Evolutionary conservation across 1,140 invertebrate species (phyloP), one percentile per base, ranked within the genome.

Genomic region (Aleiodes sp.): DNA sequence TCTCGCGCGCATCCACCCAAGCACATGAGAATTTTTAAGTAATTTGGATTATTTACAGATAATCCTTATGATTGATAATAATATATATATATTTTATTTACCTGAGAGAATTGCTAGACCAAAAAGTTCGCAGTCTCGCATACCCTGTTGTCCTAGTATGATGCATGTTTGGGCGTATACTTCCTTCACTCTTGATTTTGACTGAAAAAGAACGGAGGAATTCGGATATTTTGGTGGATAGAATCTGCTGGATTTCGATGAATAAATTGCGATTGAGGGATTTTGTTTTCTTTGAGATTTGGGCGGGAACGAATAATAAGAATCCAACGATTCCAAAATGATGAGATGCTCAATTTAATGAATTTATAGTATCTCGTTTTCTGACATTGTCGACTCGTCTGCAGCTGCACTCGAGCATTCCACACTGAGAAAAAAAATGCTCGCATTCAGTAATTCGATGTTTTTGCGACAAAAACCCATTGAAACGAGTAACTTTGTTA

Each of bases 91-190:
- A 33, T 29, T 52, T 56, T 65, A 87, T 89, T 90, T 82, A 94
- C 93, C 93, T 88, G 91, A 92, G 78, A 92, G 88, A 78, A 93
- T 89, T 75, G 94, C 92, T 75, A 96, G 86, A 75, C 93, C 94
- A 87, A 95, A 96, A 35, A 95, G 90, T 81, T 94, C 92, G 79
- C 91, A 91, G 81, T 94, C 93, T 82, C 91, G 88, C 90, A 96
- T 92, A 76, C 92, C 92, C 87, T 92, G 90, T 74, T 90, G 89
- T 76, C 88, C 88, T 75, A 95, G 90, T 84, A 94, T 91, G 70
- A 89, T 87, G 83, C 92, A 93, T 88, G 93, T 92, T 83, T 94
- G 92, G 74, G 90, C 89, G 79, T 94, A 94, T 59, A 96, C 89
- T 84, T 96, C 93, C 80, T 92, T 91, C 68, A 94, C 93, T 87